A percentile compares a stretch with the other conserved stretches of the same genome.
phyloP scores from a whole-genome alignment of 2,797 vertebrate genomes.

The Geotrypetes seraphini region DNA sequence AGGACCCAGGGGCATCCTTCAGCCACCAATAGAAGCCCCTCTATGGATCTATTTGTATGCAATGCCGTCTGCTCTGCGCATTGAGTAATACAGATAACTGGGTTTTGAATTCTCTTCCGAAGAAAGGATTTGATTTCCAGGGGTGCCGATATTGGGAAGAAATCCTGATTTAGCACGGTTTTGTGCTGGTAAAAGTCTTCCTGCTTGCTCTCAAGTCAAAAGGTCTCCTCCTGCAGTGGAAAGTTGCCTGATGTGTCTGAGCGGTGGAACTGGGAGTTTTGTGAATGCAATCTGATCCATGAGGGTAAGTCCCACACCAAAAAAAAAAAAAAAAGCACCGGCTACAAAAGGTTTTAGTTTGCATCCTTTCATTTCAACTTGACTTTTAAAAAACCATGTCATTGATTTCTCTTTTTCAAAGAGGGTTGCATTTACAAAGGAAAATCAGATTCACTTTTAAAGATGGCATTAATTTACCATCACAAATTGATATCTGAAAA shows the following conservation, averaged over 20 bases:
- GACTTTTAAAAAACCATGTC: too few species aligned
- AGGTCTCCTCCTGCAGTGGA: slow-evolving; percentile 38
- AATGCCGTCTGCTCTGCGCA: slow-evolving; percentile 58
- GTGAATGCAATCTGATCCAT: slow-evolving; percentile 39
- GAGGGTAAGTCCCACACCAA: slow-evolving; percentile 68
- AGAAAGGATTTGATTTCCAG: slow-evolving; percentile 48
- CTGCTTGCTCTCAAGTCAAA: slow-evolving; percentile 20
- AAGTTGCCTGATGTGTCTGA: slow-evolving; percentile 66
- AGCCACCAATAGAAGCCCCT: slow-evolving; percentile 50
- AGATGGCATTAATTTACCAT: too few species aligned
- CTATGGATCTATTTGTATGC: slow-evolving; percentile 62
- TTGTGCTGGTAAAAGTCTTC: slow-evolving; percentile 12
- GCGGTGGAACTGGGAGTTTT: slow-evolving; percentile 50
- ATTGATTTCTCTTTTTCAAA: too few species aligned
- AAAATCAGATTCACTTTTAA: too few species aligned
- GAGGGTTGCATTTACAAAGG: too few species aligned
- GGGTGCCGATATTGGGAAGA: slow-evolving; percentile 32
- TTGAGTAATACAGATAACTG: slow-evolving; percentile 53
- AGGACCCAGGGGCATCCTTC: slow-evolving; percentile 70
- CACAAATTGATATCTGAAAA: too few species aligned
- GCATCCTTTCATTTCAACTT: too few species aligned
- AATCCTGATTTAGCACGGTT: slow-evolving; percentile 34
- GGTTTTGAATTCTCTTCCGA: slow-evolving; percentile 51
- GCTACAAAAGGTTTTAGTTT: too few species aligned
- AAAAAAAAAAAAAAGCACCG: too few species aligned